Conservation (phyloP, 2,888 invertebrate species). For the Orgyia antiqua region DNA sequence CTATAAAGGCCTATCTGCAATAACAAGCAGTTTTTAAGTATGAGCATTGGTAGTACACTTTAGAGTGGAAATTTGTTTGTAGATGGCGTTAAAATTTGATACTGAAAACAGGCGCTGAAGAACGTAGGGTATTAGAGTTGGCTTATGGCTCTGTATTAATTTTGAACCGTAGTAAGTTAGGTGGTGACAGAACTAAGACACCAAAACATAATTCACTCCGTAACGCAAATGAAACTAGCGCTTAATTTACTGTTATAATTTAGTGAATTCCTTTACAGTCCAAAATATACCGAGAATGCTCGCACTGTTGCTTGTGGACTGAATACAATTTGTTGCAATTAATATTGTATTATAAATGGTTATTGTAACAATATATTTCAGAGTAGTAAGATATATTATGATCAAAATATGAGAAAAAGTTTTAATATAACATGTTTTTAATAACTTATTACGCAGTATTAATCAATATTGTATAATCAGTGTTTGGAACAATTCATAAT, state of each 20-base stretch:
- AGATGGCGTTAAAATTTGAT: conserved; percentile 58
- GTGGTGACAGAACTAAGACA: conserved; percentile 78
- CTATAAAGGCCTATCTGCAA: conserved; percentile 40
- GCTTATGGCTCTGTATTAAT: conserved; percentile 78
- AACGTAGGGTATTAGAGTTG: conserved; percentile 65
- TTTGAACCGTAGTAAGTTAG: conserved; percentile 77
- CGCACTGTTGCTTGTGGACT: conserved; percentile 26
- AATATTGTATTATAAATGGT: conserved; percentile 12
- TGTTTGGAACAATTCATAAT: no score
- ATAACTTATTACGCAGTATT: no score
- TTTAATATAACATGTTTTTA: no score
- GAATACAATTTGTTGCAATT: conserved; percentile 16
- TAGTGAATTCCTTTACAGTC: conserved; percentile 69
- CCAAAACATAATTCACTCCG: conserved; percentile 75
- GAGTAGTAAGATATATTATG: no score
- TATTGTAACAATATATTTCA: no score
- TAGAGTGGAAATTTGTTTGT: conserved; percentile 31
- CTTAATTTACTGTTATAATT: conserved; percentile 77
- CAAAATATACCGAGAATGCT: conserved; percentile 33
- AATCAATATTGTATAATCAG: no score
- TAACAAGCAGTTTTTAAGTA: conserved; percentile 9
- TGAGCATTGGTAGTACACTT: conserved; percentile 18
- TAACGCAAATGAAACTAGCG: conserved; percentile 76
- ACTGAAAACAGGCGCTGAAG: conserved; percentile 63
- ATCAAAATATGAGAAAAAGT: no score